Percentiles rank a stretch among this genome's conserved stretches.
These are phyloP conservation scores for Coleophora flavipennella DNA, from an alignment of 2,888 invertebrate species.

Conservation along the genomic window DNA sequence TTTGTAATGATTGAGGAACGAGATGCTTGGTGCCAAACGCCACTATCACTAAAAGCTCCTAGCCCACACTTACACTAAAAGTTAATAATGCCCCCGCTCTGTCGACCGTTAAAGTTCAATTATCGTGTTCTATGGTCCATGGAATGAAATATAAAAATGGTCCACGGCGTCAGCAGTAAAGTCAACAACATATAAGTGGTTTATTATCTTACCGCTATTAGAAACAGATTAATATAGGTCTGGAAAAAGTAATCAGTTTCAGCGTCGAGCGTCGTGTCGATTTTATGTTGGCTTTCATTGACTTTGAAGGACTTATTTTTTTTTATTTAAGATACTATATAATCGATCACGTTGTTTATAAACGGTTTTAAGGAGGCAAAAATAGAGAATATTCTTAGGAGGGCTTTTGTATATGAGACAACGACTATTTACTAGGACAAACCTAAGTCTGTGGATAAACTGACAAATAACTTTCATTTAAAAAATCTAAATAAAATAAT, in stretches of 20 bases:
- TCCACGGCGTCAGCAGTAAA: conserved; percentile 37
- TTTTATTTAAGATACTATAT: not conserved
- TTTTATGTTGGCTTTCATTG: conserved; percentile 1
- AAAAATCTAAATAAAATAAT: too few relatives aligned
- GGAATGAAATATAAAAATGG: conserved; percentile 61
- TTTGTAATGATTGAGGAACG: too few relatives aligned
- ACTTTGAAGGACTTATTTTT: not conserved
- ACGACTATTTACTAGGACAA: too few relatives aligned
- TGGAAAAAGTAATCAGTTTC: conserved; percentile 24
- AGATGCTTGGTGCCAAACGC: too few relatives aligned
- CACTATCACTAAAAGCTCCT: too few relatives aligned
- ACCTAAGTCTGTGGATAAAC: too few relatives aligned
- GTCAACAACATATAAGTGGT: conserved; percentile 43
- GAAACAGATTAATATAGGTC: conserved; percentile 15
- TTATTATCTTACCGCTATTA: conserved; percentile 42
- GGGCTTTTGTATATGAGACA: not conserved
- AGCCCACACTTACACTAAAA: conserved; percentile 8
- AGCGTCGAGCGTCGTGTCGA: too few relatives aligned
- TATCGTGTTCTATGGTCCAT: conserved; percentile 47
- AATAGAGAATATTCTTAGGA: not conserved
- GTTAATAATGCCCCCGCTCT: conserved; percentile 30
- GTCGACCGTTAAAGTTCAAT: conserved; percentile 57
- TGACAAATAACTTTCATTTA: too few relatives aligned
- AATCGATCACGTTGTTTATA: conserved; percentile 4
- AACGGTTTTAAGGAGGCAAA: not conserved